These are phyloP conservation scores for Tortrix viridana DNA, from an alignment of 2,888 invertebrate species.

Conservation along the genomic window DNA sequence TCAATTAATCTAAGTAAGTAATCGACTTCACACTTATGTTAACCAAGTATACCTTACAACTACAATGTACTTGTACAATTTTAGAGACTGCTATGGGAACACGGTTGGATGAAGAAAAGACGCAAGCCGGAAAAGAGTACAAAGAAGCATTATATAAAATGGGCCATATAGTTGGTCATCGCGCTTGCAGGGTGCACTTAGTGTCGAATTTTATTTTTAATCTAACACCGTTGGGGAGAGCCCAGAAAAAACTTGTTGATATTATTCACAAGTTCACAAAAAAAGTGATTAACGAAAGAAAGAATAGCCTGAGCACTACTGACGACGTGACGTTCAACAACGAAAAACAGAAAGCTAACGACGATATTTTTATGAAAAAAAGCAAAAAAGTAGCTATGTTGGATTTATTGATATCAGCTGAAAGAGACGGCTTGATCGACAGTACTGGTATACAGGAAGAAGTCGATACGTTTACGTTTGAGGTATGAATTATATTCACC, in stretches of 20 bases:
- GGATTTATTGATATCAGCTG: conserved; percentile 77
- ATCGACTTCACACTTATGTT: too few relatives aligned
- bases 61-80: too few relatives aligned
- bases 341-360: conserved; percentile 41
- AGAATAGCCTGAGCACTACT: conserved; percentile 46
- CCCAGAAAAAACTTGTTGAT: conserved; percentile 67
- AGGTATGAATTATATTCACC: conserved; percentile 56
- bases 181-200: conserved; percentile 83
- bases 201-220: conserved; percentile 83
- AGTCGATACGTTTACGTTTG: conserved; percentile 87
- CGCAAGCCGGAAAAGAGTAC: conserved; percentile 77
- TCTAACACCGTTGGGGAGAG: conserved; percentile 71
- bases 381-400: conserved; percentile 82
- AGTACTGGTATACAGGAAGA: conserved; percentile 83
- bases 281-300: conserved; percentile 67
- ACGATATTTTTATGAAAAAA: conserved; percentile 54
- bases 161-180: conserved; percentile 62
- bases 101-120: conserved; percentile 74
- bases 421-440: conserved; percentile 74
- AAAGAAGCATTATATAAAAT: conserved; percentile 82
- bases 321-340: not conserved
- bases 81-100: conserved; percentile 89
- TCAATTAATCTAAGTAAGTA: too few relatives aligned
- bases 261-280: conserved; percentile 64
- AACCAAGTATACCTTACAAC: too few relatives aligned